A percentile compares a stretch with the other conserved stretches of the same genome.
Evolutionary conservation across 2,888 invertebrate genomes (phyloP).

Genomic region (Clistopyga incitator): DNA sequence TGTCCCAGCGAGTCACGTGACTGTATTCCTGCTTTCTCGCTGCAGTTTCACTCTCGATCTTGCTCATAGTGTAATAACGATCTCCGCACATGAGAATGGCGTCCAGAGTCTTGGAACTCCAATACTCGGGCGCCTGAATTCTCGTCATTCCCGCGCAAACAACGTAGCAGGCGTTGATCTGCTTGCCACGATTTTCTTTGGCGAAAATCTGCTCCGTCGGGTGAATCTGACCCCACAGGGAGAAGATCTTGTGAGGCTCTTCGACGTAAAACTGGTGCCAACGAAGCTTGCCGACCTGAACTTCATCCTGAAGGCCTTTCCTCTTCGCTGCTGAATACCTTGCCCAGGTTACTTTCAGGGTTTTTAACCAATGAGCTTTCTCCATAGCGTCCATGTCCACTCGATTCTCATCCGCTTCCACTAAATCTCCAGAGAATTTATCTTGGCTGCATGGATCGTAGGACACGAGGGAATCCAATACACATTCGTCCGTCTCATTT

Average conservation of each 20-base stretch:
- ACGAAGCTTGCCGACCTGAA: constrained; percentile 64
- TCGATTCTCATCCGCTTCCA: constrained; percentile 42
- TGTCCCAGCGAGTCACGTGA: constrained; percentile 65
- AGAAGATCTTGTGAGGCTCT: constrained; percentile 88
- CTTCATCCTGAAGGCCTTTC: constrained; percentile 30
- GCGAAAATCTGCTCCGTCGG: constrained; percentile 87
- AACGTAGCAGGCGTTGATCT: constrained; percentile 87
- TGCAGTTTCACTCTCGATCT: constrained; percentile 66
- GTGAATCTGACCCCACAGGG: constrained; percentile 89
- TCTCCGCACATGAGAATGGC: constrained; percentile 80
- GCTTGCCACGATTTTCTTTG: constrained; percentile 86
- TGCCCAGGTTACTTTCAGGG: constrained; percentile 74
- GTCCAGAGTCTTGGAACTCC: constrained; percentile 77
- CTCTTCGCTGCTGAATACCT: constrained; percentile 59
- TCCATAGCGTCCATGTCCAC: constrained; percentile 67
- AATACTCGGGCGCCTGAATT: constrained; percentile 80
- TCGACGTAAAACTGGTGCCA: constrained; percentile 90
- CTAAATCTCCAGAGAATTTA: constrained; percentile 5
- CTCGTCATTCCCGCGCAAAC: constrained; percentile 83
- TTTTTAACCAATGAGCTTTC: constrained; percentile 74
- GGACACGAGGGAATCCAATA: constrained; percentile 66
- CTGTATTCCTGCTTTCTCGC: constrained; percentile 58
- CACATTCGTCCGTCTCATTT: constrained; percentile 71
- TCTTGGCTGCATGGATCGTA: constrained; percentile 40
- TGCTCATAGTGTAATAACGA: constrained; percentile 76